phyloP scores from a whole-genome alignment of 1,140 invertebrate species.

The Zaprionus davidi region DNA sequence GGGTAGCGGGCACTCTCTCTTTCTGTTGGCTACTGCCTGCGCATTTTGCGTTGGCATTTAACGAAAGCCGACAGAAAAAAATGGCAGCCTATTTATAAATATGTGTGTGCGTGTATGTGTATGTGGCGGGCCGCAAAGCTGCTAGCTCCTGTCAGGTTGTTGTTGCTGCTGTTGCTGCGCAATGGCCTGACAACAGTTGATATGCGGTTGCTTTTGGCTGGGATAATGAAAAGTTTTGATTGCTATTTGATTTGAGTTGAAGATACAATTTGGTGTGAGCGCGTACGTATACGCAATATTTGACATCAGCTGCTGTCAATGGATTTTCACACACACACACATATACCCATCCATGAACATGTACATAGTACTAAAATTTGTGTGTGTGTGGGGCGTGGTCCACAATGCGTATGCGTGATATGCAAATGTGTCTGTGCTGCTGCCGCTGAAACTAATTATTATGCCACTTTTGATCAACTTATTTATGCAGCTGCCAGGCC shows the following conservation, averaged over 20 bases:
- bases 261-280: conserved; percentile 41
- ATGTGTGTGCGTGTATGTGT: neutral
- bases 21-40: conserved; percentile 30
- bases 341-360: neutral
- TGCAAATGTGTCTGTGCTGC: conserved; percentile 56
- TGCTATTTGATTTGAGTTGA: conserved; percentile 80
- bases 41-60: conserved; percentile 64
- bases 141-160: conserved; percentile 9
- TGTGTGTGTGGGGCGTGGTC: conserved; percentile 15
- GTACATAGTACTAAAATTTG: too few species aligned
- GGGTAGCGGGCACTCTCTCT: conserved; percentile 7
- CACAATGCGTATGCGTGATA: conserved; percentile 66
- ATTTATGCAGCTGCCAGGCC: conserved; percentile 64
- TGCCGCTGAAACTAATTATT: conserved; percentile 73
- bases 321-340: conserved; percentile 42
- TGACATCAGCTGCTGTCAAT: conserved; percentile 61
- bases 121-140: conserved; percentile 26
- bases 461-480: conserved; percentile 75
- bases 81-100: conserved; percentile 75
- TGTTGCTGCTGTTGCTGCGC: conserved; percentile 39
- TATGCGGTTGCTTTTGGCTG: conserved; percentile 63
- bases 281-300: conserved; percentile 67
- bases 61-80: conserved; percentile 64
- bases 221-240: conserved; percentile 80
- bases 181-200: conserved; percentile 60